Evolutionary conservation across 2,888 invertebrate species (phyloP).

Genomic region (Cosmia trapezina): DNA sequence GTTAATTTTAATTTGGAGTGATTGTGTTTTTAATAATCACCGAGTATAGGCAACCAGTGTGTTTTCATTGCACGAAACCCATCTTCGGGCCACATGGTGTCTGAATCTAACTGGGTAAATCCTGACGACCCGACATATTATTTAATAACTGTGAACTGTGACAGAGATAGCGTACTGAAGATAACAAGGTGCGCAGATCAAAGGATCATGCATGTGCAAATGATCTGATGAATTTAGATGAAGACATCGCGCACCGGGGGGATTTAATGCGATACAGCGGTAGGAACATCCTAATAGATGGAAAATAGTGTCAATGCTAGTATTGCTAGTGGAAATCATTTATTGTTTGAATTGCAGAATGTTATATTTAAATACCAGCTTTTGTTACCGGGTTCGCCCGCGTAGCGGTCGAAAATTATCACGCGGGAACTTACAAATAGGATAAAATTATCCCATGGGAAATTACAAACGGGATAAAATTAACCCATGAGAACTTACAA

Average conservation of each 20-base stretch:
- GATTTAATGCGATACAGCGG: not conserved
- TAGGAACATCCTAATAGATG: not conserved
- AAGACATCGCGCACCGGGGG: constrained; percentile 1
- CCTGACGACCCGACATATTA: no score
- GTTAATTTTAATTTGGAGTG: no score
- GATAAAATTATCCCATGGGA: not conserved
- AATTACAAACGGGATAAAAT: not conserved
- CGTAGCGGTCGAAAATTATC: not conserved
- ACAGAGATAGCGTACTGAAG: not conserved
- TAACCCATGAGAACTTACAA: not conserved
- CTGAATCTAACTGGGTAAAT: no score
- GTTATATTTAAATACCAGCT: not conserved
- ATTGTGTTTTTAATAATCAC: no score
- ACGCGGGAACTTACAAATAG: not conserved
- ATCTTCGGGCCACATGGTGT: no score
- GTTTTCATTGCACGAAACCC: no score
- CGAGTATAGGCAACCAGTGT: no score
- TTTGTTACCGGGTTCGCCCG: not conserved
- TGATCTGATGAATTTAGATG: constrained; percentile 51
- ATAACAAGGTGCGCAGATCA: constrained; percentile 27
- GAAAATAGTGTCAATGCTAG: not conserved
- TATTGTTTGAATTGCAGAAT: not conserved
- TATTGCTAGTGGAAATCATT: not conserved
- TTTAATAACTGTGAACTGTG: no score
- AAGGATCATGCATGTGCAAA: constrained; percentile 52